Evolutionary conservation across 1,140 invertebrate genomes (phyloP), one percentile per base, ranked within the genome.

Genomic region (Drosophila oshimai): DNA sequence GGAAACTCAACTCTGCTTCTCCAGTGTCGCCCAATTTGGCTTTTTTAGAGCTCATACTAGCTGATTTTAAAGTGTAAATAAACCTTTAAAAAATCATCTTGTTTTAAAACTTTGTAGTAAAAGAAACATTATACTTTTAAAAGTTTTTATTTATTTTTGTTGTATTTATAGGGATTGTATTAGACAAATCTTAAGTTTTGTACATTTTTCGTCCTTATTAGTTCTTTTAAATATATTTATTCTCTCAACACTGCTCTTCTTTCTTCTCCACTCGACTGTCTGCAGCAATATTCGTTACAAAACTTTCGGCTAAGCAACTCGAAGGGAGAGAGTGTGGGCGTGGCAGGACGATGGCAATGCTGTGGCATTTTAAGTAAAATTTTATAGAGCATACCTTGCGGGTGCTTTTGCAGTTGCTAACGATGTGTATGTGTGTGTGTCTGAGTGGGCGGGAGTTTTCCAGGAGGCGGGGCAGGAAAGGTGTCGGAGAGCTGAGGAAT

Each of bases 311-410:
- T 64, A 54, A 62, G 51, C 22, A 45, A 69, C 24, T 58, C 51
- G 69, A 54, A 69, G 49, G 51, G 49, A 69, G 57, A 61, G 60
- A 28, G 39, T 36, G 51, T 65, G 79, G 70, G 74, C 54, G 79
- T 74, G 78, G 58, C 58, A 37, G 49, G 65, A 57, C 49, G 55
- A 47, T 15, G 46, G 58, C 42, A 75, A 75, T 84, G 74, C 64
- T 83, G 79, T 78, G 79, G 79, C 80, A 79, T 84, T 84, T 74
- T 84, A 84, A 84, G 74, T 79, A 79, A 77, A 74, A 84, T 84
- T 84, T 84, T 79, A 84, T 78, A 86, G 74, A 79, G 79, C 79
- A 73, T 74, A 84, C 74, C 69, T 78, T 74, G 64, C 68, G 62
- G 74, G 58, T 81, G 36, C 51, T 55, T 61, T 65, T 42, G 29